These are phyloP conservation scores for Xyliphius kryptos DNA, from an alignment of 2,113 vertebrate genomes.

Conservation along the genomic window DNA sequence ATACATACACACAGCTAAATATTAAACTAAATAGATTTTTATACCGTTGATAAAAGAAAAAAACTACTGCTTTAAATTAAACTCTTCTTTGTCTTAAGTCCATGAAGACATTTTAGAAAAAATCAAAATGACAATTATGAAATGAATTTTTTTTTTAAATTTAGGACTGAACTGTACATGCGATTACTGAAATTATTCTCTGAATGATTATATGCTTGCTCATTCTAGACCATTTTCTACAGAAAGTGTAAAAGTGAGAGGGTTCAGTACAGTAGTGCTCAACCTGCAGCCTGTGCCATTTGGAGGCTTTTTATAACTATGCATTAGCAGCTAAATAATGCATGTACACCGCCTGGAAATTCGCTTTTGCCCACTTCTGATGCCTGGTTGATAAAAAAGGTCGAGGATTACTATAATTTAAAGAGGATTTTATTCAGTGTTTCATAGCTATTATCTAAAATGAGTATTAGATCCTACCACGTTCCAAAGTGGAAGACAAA, in stretches of 20 bases:
- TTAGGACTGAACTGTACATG: conserved; percentile 24
- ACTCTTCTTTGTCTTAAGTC: too few relatives aligned
- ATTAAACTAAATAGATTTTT: conserved; percentile 23
- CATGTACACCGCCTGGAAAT: not conserved
- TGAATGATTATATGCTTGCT: conserved; percentile 24
- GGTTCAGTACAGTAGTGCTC: not conserved
- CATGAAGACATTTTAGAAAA: conserved; percentile 11
- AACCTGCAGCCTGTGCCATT: not conserved
- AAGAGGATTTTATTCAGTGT: not conserved
- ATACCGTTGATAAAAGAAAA: not conserved
- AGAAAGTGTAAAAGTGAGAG: conserved; percentile 7
- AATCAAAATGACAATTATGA: not conserved
- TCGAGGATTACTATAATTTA: not conserved
- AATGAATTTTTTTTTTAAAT: conserved; percentile 4
- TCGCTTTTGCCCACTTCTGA: not conserved
- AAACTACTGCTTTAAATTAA: too few relatives aligned
- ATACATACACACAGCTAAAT: conserved; percentile 18
- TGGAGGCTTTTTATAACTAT: not conserved
- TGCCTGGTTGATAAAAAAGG: too few relatives aligned
- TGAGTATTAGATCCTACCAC: not conserved
- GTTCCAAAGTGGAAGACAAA: not conserved
- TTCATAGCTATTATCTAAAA: conserved; percentile 1
- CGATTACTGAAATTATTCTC: conserved; percentile 17
- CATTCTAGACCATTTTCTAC: conserved; percentile 28
- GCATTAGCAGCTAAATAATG: not conserved